These are phyloP conservation scores for Tribolium freemani DNA, from an alignment of 2,888 invertebrate genomes.

Conservation along the genomic window DNA sequence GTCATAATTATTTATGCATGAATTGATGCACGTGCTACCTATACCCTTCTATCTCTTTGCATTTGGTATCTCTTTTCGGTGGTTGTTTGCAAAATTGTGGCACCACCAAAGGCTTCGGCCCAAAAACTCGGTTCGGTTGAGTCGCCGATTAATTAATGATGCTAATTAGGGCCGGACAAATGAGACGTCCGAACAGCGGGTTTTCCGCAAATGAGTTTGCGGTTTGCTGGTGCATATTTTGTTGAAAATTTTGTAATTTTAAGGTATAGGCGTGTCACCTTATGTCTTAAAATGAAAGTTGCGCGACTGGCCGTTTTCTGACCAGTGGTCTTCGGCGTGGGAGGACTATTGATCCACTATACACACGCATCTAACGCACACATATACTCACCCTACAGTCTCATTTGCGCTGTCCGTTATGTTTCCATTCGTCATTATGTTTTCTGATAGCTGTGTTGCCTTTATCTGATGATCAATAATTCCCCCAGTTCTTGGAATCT, in stretches of 20 bases:
- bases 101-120: too few relatives aligned
- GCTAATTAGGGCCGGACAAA: too few relatives aligned
- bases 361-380: conserved; percentile 64
- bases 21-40: conserved; percentile 53
- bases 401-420: conserved; percentile 66
- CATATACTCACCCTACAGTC: conserved; percentile 59
- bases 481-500: conserved; percentile 63
- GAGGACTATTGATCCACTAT: conserved; percentile 67
- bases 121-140: too few relatives aligned
- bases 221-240: background rate
- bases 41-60: conserved; percentile 4
- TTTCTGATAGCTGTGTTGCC: conserved; percentile 65
- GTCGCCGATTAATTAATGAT: too few relatives aligned
- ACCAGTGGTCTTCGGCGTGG: conserved; percentile 68
- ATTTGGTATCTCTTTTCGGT: background rate
- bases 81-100: background rate
- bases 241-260: conserved; percentile 54
- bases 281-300: conserved; percentile 66
- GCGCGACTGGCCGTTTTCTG: conserved; percentile 67
- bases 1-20: conserved; percentile 55
- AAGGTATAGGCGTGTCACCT: conserved; percentile 65
- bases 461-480: conserved; percentile 68
- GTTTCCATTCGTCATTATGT: conserved; percentile 67
- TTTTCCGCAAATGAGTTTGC: too few relatives aligned
- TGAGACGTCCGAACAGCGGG: too few relatives aligned